Percentiles rank a stretch among this genome's conserved stretches.
Evolutionary conservation across 2,888 invertebrate genomes (phyloP).

Genomic region (Spodoptera exigua): DNA sequence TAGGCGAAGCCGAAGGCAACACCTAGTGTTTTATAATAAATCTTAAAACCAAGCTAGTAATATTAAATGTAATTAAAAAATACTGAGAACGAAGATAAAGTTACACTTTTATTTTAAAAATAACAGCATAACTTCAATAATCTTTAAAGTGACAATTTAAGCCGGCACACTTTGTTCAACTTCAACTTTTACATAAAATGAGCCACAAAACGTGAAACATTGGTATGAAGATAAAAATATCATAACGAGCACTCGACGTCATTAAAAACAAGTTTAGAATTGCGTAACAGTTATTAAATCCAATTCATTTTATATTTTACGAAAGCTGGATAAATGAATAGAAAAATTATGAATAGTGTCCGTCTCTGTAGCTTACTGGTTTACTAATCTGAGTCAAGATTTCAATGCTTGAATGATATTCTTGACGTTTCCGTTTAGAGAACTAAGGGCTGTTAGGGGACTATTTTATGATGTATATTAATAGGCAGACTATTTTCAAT

Average conservation of each 20-base stretch:
- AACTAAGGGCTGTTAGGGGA: no score
- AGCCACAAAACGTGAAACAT: conserved; percentile 7
- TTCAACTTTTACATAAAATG: conserved; percentile 1
- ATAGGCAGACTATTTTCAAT: no score
- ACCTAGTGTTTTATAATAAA: no score
- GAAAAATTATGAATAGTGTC: no score
- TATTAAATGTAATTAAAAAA: no score
- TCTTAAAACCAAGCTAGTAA: no score
- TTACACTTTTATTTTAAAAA: conserved; percentile 14
- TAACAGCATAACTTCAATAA: conserved; percentile 15
- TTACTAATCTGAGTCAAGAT: no score
- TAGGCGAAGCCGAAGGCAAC: no score
- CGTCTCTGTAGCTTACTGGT: no score
- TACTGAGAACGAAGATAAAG: conserved; percentile 6
- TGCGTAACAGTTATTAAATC: background rate
- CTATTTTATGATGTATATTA: no score
- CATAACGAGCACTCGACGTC: conserved; percentile 6
- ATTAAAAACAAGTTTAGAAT: conserved; percentile 32
- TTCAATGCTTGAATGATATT: no score
- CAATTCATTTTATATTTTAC: background rate
- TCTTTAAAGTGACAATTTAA: conserved; percentile 33
- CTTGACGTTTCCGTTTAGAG: no score
- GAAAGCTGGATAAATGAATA: background rate
- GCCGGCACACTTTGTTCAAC: conserved; percentile 21
- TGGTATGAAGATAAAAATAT: conserved; percentile 11